These are phyloP conservation scores for Podilymbus podiceps DNA, from an alignment of 2,113 vertebrate species.

Conservation along the genomic window DNA sequence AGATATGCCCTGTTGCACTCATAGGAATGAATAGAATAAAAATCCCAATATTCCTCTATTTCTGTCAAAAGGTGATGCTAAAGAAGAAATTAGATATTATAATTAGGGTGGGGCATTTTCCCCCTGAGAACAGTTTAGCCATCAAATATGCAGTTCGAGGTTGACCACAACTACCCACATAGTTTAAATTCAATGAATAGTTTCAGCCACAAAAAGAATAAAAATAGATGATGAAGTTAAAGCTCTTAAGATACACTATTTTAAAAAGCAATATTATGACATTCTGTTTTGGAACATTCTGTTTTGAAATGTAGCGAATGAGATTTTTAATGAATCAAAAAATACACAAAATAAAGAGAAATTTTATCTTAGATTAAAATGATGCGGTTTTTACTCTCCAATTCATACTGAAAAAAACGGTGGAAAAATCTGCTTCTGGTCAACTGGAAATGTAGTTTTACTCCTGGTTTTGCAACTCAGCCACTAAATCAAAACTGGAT, in stretches of 20 bases:
- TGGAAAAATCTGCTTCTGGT: background rate
- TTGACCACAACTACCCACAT: background rate
- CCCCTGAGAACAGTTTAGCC: background rate
- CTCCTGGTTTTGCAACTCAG: background rate
- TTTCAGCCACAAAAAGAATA: background rate
- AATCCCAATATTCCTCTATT: background rate
- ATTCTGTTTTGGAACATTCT: background rate
- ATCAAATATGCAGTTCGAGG: background rate
- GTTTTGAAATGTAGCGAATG: background rate
- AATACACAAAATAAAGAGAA: background rate
- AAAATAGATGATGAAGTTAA: background rate
- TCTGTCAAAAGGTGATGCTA: background rate
- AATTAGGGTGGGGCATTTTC: background rate
- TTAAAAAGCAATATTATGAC: background rate
- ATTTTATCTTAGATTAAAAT: background rate
- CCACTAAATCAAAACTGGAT: background rate
- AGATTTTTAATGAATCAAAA: background rate
- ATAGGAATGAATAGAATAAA: background rate
- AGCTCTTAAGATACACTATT: background rate
- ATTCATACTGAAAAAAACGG: background rate
- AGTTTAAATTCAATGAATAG: background rate
- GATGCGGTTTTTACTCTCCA: background rate
- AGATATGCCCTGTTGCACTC: background rate
- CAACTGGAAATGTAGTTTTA: background rate
- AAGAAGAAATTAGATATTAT: background rate